A percentile compares a stretch with the other conserved stretches of the same genome.
Evolutionary conservation across 1,140 invertebrate genomes (phyloP).

Genomic region (Heliothis virescens): DNA sequence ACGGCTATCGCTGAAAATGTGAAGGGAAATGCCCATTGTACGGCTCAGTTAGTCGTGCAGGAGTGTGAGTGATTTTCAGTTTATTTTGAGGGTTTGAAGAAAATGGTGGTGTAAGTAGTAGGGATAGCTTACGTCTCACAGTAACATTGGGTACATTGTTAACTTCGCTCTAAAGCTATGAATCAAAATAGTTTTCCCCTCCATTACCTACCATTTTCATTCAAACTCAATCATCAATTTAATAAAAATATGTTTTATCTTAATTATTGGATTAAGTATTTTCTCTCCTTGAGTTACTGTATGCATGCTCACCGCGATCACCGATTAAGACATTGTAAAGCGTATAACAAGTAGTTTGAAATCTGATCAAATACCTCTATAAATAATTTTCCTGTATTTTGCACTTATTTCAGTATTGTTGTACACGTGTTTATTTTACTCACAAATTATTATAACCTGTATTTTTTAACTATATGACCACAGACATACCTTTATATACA

Average conservation of each 20-base stretch:
- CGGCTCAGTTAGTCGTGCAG: constrained; percentile 94
- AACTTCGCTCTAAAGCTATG: too few species aligned
- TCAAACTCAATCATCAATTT: constrained; percentile 11
- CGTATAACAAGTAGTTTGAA: constrained; percentile 74
- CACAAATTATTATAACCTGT: constrained; percentile 19
- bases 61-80: constrained; percentile 88
- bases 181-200: too few species aligned
- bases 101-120: background rate
- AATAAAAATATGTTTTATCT: background rate
- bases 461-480: background rate
- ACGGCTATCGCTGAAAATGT: constrained; percentile 95
- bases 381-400: constrained; percentile 77
- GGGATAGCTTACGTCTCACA: too few species aligned
- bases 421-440: constrained; percentile 53
- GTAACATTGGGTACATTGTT: too few species aligned
- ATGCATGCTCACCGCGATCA: constrained; percentile 74
- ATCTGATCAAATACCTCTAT: constrained; percentile 56
- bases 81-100: constrained; percentile 47
- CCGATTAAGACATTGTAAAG: constrained; percentile 79
- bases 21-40: constrained; percentile 92
- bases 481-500: background rate
- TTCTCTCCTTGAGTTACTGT: background rate
- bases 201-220: background rate
- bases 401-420: constrained; percentile 54
- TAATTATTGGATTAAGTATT: background rate